Conservation (phyloP, 2,797 vertebrate genomes). For the Austrolebias charrua region DNA sequence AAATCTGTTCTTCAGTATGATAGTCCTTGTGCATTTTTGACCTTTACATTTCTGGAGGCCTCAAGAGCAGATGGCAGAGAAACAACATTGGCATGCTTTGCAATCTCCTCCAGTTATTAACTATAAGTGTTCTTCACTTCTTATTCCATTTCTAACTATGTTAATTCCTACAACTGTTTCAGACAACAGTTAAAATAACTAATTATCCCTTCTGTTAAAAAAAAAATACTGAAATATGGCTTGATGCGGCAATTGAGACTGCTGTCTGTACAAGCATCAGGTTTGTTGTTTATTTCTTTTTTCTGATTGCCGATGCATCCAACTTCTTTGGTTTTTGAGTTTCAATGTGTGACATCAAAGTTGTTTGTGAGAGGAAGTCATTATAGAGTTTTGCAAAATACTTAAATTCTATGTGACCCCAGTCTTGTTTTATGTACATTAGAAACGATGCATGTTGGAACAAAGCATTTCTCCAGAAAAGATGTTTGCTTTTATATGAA, state of each 20-base stretch:
- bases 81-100: background rate
- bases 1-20: background rate
- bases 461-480: background rate
- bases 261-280: background rate
- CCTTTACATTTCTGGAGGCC: background rate
- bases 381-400: background rate
- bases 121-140: background rate
- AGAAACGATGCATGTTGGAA: background rate
- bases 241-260: background rate
- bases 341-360: constrained; percentile 1
- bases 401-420: background rate
- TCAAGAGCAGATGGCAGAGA: constrained; percentile 7
- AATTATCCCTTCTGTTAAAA: background rate
- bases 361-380: background rate
- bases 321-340: background rate
- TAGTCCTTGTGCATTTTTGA: background rate
- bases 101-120: background rate
- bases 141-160: background rate
- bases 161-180: background rate
- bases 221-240: background rate
- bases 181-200: background rate
- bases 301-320: background rate
- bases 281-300: background rate
- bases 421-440: background rate
- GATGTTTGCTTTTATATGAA: constrained; percentile 4